phyloP scores from a whole-genome alignment of 2,888 invertebrate genomes.

The Nephrotoma flavescens region DNA sequence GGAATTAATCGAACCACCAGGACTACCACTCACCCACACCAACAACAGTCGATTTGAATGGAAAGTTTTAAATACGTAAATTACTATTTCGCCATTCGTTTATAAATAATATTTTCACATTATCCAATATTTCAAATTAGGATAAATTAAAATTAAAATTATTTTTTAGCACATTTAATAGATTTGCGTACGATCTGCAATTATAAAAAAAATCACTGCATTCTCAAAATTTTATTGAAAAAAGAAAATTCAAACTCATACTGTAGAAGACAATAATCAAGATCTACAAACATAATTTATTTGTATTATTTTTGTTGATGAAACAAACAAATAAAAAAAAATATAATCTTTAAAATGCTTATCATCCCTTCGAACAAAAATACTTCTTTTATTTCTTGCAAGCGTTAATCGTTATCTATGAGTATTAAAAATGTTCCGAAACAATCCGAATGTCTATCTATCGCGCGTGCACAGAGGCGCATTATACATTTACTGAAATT shows the following conservation, averaged over 20 bases:
- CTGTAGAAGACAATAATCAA: not conserved
- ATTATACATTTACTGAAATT: no score
- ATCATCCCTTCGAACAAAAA: not conserved
- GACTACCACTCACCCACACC: constrained; percentile 73
- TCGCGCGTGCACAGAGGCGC: no score
- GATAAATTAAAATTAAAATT: not conserved
- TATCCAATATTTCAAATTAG: not conserved
- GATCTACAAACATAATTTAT: not conserved
- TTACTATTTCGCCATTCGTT: not conserved
- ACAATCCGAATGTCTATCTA: no score
- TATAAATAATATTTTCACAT: not conserved
- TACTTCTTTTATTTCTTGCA: not conserved
- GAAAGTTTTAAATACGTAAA: constrained; percentile 30
- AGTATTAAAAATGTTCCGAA: no score
- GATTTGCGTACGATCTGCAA: not conserved
- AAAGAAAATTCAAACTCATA: not conserved
- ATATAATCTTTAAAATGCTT: not conserved
- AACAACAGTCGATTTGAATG: constrained; percentile 75
- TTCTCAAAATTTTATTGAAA: not conserved
- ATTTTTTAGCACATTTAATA: not conserved
- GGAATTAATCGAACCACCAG: constrained; percentile 61
- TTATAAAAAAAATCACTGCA: not conserved
- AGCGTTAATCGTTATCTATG: no score
- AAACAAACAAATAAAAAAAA: not conserved
- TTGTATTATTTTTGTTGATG: not conserved